These are phyloP conservation scores for Drepana falcataria DNA, from an alignment of 2,888 invertebrate species.

Conservation along the genomic window DNA sequence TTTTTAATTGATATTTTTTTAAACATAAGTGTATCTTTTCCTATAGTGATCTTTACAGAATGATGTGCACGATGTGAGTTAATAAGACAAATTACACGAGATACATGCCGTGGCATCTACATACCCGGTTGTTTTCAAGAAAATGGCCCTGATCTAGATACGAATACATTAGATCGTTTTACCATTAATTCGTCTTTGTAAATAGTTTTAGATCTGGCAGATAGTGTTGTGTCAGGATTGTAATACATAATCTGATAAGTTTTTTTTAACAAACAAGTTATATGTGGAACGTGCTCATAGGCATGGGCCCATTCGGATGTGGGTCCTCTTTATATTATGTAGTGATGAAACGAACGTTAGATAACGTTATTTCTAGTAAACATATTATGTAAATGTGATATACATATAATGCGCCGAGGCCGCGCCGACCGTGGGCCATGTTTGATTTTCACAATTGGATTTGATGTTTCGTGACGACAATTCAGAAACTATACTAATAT, in stretches of 20 bases:
- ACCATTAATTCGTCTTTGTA: background rate
- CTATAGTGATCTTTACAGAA: no score
- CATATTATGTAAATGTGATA: background rate
- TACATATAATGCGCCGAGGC: background rate
- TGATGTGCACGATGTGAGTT: no score
- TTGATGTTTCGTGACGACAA: background rate
- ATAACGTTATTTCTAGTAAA: background rate
- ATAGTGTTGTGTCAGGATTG: background rate
- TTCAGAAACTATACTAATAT: background rate
- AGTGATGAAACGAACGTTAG: background rate
- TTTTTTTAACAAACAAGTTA: background rate
- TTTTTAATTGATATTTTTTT: no score
- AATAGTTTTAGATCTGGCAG: background rate
- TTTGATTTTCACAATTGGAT: background rate
- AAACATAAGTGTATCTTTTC: no score
- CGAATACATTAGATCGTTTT: background rate
- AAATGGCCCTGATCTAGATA: constrained; percentile 33
- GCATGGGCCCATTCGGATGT: background rate
- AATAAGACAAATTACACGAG: no score
- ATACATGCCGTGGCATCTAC: constrained; percentile 1
- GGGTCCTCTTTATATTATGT: background rate
- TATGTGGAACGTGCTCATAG: background rate
- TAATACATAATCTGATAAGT: background rate
- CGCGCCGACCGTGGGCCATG: background rate
- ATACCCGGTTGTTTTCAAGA: constrained; percentile 21